These are phyloP conservation scores for Scotopteryx bipunctaria DNA, from an alignment of 2,888 invertebrate species.

Conservation along the genomic window DNA sequence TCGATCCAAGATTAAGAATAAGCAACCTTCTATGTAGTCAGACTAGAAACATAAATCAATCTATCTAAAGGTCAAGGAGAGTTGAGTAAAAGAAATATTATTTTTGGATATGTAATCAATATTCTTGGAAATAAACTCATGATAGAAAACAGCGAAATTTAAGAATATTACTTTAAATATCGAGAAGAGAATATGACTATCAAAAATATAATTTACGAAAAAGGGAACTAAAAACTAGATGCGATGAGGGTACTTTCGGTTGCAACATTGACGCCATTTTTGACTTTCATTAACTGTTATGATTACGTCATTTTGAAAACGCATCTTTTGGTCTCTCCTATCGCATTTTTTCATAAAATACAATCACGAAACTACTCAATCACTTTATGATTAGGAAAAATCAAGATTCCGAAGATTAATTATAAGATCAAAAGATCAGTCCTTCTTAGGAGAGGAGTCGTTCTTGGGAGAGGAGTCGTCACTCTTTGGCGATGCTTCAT, in stretches of 20 bases:
- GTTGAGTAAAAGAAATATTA: conserved; percentile 6
- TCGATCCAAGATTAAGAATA: conserved; percentile 27
- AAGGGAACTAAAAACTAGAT: conserved; percentile 1
- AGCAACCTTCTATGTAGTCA: conserved; percentile 15
- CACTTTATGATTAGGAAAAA: conserved; percentile 7
- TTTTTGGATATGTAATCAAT: conserved; percentile 8
- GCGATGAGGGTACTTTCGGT: background rate
- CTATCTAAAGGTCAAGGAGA: conserved; percentile 6
- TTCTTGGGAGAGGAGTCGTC: conserved; percentile 10
- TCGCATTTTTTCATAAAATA: conserved; percentile 7
- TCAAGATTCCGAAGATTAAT: background rate
- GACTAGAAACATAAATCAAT: background rate
- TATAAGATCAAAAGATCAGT: no score
- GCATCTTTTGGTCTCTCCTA: background rate
- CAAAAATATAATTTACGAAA: conserved; percentile 6
- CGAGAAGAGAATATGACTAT: conserved; percentile 7
- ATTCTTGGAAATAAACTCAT: conserved; percentile 8
- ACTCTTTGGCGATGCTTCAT: conserved; percentile 11
- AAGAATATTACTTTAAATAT: conserved; percentile 5
- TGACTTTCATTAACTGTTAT: conserved; percentile 1
- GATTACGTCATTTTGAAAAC: background rate
- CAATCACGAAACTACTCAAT: conserved; percentile 10
- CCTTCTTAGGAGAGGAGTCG: conserved; percentile 6
- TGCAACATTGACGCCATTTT: conserved; percentile 3
- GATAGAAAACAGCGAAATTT: conserved; percentile 8